These are phyloP conservation scores for Perizoma affinitatum DNA, from an alignment of 2,888 invertebrate genomes.

Conservation along the genomic window DNA sequence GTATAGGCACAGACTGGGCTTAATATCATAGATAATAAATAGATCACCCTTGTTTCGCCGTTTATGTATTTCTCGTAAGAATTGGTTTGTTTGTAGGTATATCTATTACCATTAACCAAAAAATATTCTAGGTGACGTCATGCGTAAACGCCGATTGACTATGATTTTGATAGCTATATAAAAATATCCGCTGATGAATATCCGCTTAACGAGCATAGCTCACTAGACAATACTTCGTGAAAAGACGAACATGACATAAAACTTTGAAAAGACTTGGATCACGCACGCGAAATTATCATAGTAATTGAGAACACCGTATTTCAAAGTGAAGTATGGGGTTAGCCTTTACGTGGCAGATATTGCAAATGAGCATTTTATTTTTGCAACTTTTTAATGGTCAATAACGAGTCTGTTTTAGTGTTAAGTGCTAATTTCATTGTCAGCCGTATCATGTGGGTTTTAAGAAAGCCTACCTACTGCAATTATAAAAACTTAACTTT, in stretches of 20 bases:
- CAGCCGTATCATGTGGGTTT: not conserved
- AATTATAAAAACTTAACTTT: too few species aligned
- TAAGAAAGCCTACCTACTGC: too few species aligned
- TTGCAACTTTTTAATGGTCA: conserved; percentile 12
- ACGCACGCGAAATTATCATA: conserved; percentile 11
- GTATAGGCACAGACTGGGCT: too few species aligned
- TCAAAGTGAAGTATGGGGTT: conserved; percentile 12
- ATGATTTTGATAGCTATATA: not conserved
- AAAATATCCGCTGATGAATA: not conserved
- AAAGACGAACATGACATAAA: conserved; percentile 16
- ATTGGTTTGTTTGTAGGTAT: too few species aligned
- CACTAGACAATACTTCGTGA: conserved; percentile 1
- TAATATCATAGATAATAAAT: too few species aligned
- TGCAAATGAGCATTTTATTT: conserved; percentile 12
- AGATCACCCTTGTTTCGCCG: too few species aligned
- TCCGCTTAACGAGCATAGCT: not conserved
- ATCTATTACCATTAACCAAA: too few species aligned
- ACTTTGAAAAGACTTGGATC: conserved; percentile 5
- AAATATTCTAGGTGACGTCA: too few species aligned
- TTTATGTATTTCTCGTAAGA: too few species aligned
- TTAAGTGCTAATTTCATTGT: conserved; percentile 13
- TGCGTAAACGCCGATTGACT: too few species aligned
- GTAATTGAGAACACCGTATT: conserved; percentile 15
- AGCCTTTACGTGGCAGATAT: conserved; percentile 10
- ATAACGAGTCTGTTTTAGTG: conserved; percentile 12